Evolutionary conservation across 2,797 vertebrate species (phyloP), one percentile per base, ranked within the genome.

Genomic region (Hephaestus fuliginosus): DNA sequence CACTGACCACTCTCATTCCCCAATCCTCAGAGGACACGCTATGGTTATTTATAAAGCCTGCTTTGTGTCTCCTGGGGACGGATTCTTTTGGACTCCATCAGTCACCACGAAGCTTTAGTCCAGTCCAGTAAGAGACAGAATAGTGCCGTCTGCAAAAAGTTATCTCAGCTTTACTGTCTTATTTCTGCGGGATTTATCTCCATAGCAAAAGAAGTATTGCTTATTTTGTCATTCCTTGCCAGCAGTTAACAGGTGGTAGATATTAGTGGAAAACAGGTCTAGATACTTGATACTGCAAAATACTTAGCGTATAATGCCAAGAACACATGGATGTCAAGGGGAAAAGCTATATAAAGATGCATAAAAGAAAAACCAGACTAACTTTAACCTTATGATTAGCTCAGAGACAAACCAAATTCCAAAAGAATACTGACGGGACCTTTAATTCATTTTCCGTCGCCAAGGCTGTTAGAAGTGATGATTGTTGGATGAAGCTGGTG

Each of bases 21-120:
- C 74, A 91, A 86, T 69, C 65, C 90, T 86, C 88, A 44, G 85
- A 76, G 89, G 91, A 91, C 84, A 15, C 52, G 8, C 68, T 46
- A 3, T 67, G 76, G 82, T 89, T 93, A 92, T 90, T 93, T 92
- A 82, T 93, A 88, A 90, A 91, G 65, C 53, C 78, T 76, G 39
- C 65, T 78, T 74, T 74, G 53, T 67, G 82, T 88, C 80, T 88
- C 84, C 65, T 33, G 77, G 79, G 81, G 68, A 83, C 56, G 7
- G 66, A 82, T 84, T 83, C 74, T 41, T 82, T 66, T 67, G 49
- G 68, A 80, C 60, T 53, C 39, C 78, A 83, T 90, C 81, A 74
- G 77, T 85, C 84, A 63, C 30, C 51, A 39, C 56, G 69, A 82
- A 63, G 63, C 66, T 33, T 5, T 39, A 33, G 77, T 76, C 57